Evolutionary conservation across 2,797 vertebrate species (phyloP).

Genomic region (Phrynocephalus forsythii): DNA sequence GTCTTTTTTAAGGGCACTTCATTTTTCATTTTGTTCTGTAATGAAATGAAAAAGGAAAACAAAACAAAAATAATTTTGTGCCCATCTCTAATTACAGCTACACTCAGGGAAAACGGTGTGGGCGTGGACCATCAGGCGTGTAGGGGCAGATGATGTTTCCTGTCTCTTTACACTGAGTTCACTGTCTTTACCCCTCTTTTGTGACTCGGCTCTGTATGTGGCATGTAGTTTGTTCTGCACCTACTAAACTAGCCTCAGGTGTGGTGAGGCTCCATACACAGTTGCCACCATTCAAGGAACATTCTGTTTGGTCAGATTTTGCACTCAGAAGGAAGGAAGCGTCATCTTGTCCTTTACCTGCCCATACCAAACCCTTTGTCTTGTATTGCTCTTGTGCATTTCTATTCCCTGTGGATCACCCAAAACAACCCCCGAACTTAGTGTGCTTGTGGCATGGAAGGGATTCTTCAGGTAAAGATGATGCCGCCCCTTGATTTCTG

Average conservation of each 20-base stretch:
- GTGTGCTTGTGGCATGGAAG: not conserved
- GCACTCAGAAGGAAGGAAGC: too few relatives aligned
- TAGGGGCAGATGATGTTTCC: not conserved
- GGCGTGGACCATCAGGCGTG: not conserved
- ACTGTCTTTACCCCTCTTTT: not conserved
- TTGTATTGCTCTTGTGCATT: not conserved
- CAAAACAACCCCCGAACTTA: not conserved
- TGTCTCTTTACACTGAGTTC: not conserved
- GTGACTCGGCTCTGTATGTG: too few relatives aligned
- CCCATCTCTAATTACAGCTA: not conserved
- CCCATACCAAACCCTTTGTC: not conserved
- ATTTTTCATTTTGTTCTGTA: too few relatives aligned
- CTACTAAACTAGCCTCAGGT: too few relatives aligned
- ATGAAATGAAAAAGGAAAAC: too few relatives aligned
- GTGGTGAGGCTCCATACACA: too few relatives aligned
- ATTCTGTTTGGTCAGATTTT: too few relatives aligned
- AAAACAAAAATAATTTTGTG: too few relatives aligned
- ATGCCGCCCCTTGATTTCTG: not conserved
- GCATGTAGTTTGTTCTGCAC: too few relatives aligned
- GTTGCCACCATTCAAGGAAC: too few relatives aligned
- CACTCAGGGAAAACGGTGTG: not conserved
- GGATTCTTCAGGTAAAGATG: not conserved
- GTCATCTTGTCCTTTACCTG: too few relatives aligned
- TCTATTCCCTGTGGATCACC: not conserved
- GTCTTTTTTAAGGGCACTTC: too few relatives aligned